Base-by-base conservation (phyloP, 2,113 vertebrate species). In the Aspidoscelis tigris region DNA sequence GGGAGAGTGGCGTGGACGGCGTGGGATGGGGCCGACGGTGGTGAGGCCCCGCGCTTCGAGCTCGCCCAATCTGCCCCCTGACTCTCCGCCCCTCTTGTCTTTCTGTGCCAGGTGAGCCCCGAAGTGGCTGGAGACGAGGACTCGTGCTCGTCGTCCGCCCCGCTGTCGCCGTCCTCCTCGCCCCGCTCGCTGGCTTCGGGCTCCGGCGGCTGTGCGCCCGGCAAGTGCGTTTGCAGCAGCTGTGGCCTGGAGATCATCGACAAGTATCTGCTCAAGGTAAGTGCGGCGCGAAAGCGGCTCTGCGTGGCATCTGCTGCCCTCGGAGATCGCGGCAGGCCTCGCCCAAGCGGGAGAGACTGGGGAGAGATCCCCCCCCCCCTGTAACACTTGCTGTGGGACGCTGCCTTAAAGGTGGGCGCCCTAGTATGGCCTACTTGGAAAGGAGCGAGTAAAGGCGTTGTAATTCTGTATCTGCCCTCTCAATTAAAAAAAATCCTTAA, bases 231-330 rank as follows among this genome's bases (percentile, higher is more conserved):
- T 85, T 99, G 98, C 68, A 97, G 95, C 82, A 98, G 96, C 89
- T 99, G 98, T 88, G 97, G 96, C 87, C 95, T 97, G 89, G 98
- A 99, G 88, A 99, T 99, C 16, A 95, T 99, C 89, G 98, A 99
- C 92, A 99, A 99, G 93, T 99, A 99, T 94, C 96, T 99, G 88
- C 97, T 99, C 66, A 99, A 99, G 98, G 98, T 99, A 95, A 94
- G 92, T 26, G 8, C 33, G 0, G 6, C 1, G 5, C 50, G 10
- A 58, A 58, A 9, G 3, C 10, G 10, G 3, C 55, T 12, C 10
- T 3, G 55, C 55, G 55, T 11, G 3, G 55, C 55, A 12, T 16
- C 7, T 3, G 5, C 55, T 58, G 10, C 55, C 14, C 55, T 58
- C 55, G 7, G 10, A 16, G 55, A 11, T 14, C 55, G 55, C 55